These are phyloP conservation scores for Hippocampus mohnikei DNA, from an alignment of 2,113 vertebrate genomes.

Conservation along the genomic window DNA sequence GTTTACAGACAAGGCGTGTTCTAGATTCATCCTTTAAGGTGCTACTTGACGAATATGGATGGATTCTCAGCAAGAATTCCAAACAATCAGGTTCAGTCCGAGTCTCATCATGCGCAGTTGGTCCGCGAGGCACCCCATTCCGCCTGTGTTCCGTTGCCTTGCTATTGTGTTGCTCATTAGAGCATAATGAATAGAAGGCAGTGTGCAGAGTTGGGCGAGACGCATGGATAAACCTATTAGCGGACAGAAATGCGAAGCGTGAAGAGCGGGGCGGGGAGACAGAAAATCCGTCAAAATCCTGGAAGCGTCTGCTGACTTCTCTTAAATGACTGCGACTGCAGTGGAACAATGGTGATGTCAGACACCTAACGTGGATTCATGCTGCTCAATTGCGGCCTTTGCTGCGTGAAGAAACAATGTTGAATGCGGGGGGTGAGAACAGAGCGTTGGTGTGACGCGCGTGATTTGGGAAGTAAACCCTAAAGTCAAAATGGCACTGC, in stretches of 20 bases:
- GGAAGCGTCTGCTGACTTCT: slow-evolving; percentile 24
- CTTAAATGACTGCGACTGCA: slow-evolving; percentile 23
- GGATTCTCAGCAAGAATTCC: slow-evolving; percentile 10
- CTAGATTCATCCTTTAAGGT: background rate
- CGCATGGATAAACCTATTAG: slow-evolving; percentile 19
- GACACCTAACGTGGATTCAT: background rate
- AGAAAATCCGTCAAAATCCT: slow-evolving; percentile 27
- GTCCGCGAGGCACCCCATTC: slow-evolving; percentile 15
- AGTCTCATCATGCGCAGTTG: slow-evolving; percentile 21
- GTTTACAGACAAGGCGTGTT: too few species aligned
- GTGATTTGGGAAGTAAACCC: background rate
- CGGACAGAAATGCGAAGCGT: slow-evolving; percentile 34
- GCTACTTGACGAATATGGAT: background rate
- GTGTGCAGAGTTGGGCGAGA: slow-evolving; percentile 12
- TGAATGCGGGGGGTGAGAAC: background rate
- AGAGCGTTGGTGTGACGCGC: background rate
- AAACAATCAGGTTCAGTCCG: slow-evolving; percentile 3
- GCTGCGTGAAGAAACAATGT: background rate
- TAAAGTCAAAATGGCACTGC: background rate
- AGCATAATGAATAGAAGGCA: slow-evolving; percentile 32
- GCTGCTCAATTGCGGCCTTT: background rate
- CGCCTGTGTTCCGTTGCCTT: slow-evolving; percentile 18
- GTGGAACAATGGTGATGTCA: background rate
- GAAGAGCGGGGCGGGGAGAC: background rate
- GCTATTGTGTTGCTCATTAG: slow-evolving; percentile 38